A percentile compares a stretch with the other conserved stretches of the same genome.
Conservation (phyloP, 2,797 vertebrate genomes). For the Chiroxiphia lanceolata region DNA sequence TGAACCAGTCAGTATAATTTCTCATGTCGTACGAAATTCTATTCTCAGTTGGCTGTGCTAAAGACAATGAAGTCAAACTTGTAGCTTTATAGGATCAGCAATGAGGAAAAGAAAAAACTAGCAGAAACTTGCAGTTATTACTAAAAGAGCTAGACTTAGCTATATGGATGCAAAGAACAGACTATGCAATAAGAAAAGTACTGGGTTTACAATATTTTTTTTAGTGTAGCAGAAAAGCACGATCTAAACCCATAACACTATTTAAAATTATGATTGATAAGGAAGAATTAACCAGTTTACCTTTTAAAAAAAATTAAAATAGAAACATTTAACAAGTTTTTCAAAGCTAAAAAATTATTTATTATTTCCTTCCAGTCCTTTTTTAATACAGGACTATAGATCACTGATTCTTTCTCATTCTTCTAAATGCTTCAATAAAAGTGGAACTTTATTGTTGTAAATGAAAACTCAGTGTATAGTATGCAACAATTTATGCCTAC, state of each 20-base stretch:
- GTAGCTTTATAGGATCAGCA: background rate
- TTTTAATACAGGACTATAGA: background rate
- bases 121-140: background rate
- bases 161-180: background rate
- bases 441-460: background rate
- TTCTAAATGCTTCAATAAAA: background rate
- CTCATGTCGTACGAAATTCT: background rate
- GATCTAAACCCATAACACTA: background rate
- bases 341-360: background rate
- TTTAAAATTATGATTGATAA: background rate
- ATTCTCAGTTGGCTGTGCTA: background rate
- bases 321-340: background rate
- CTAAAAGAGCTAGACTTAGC: background rate
- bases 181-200: rapidly evolving
- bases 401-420: background rate
- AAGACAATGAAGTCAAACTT: background rate
- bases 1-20: background rate
- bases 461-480: background rate
- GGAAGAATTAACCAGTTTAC: background rate
- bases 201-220: background rate
- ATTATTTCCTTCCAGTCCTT: background rate
- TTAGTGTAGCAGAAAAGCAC: background rate
- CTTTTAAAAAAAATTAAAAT: background rate
- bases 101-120: background rate
- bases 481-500: background rate